These are phyloP conservation scores for Parasteatoda tepidariorum DNA, from an alignment of 1,140 invertebrate genomes.

Conservation along the genomic window DNA sequence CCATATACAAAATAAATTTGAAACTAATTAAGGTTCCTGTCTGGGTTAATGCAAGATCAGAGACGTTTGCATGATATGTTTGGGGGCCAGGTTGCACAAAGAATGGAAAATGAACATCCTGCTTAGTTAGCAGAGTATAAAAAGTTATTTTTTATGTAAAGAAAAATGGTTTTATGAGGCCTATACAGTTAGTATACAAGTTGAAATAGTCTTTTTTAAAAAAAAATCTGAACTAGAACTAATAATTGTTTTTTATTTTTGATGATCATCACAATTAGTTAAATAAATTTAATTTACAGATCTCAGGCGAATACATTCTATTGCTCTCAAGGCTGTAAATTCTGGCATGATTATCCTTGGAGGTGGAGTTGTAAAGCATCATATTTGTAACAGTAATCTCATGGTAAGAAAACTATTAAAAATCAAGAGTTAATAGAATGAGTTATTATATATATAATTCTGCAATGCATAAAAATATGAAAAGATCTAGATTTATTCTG, in stretches of 20 bases:
- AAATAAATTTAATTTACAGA: too few species aligned
- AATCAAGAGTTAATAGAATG: neutral
- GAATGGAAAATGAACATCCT: too few species aligned
- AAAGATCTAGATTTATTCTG: neutral
- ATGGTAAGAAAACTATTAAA: conserved; percentile 75
- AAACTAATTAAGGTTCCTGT: too few species aligned
- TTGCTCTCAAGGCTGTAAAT: conserved; percentile 93
- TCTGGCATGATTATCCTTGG: conserved; percentile 98
- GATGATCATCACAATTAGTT: too few species aligned
- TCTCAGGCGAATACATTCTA: conserved; percentile 88
- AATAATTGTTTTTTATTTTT: neutral
- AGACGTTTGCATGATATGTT: too few species aligned
- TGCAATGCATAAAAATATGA: neutral
- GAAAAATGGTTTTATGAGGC: too few species aligned
- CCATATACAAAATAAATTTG: too few species aligned
- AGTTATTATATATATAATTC: conserved; percentile 11
- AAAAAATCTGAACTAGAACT: neutral
- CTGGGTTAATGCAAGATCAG: too few species aligned
- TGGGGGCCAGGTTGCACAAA: too few species aligned
- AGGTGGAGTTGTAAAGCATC: conserved; percentile 98
- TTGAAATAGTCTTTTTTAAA: neutral
- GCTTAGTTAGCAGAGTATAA: too few species aligned
- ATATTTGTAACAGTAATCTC: conserved; percentile 97
- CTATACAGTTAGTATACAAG: too few species aligned
- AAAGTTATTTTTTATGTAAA: too few species aligned